Conservation (phyloP, 2,113 vertebrate species). For the Dissostichus mawsoni region DNA sequence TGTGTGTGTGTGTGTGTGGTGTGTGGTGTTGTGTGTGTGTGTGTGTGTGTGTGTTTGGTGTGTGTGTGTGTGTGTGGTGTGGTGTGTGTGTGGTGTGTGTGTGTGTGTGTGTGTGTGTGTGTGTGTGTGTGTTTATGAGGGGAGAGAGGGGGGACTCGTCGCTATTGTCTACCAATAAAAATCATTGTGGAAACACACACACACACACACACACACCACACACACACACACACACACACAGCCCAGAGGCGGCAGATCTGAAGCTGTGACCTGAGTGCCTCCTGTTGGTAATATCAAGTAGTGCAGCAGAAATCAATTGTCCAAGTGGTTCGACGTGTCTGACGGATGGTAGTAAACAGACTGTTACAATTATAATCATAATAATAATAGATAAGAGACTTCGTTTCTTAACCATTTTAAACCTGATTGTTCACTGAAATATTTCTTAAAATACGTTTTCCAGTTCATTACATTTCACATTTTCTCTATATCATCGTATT, state of each 20-base stretch:
- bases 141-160: neutral
- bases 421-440: neutral
- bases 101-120: slow-evolving; percentile 14
- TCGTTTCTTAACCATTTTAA: neutral
- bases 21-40: no score
- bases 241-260: neutral
- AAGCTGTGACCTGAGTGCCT: slow-evolving; percentile 62
- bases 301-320: slow-evolving; percentile 4
- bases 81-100: slow-evolving; percentile 12
- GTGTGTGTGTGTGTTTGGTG: slow-evolving; percentile 14
- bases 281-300: slow-evolving; percentile 9
- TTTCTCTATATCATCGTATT: neutral
- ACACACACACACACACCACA: slow-evolving; percentile 1
- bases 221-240: slow-evolving; percentile 3
- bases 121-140: slow-evolving; percentile 3
- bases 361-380: neutral
- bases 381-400: neutral
- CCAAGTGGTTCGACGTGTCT: neutral
- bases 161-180: slow-evolving; percentile 55
- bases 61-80: slow-evolving; percentile 20
- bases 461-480: neutral
- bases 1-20: slow-evolving; percentile 11
- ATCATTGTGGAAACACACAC: slow-evolving; percentile 32
- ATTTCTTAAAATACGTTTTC: neutral
- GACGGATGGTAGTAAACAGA: no score